Evolutionary conservation across 64 coral and sea anemone genomes (phyloP).

Genomic region (Orbicella faveolata): DNA sequence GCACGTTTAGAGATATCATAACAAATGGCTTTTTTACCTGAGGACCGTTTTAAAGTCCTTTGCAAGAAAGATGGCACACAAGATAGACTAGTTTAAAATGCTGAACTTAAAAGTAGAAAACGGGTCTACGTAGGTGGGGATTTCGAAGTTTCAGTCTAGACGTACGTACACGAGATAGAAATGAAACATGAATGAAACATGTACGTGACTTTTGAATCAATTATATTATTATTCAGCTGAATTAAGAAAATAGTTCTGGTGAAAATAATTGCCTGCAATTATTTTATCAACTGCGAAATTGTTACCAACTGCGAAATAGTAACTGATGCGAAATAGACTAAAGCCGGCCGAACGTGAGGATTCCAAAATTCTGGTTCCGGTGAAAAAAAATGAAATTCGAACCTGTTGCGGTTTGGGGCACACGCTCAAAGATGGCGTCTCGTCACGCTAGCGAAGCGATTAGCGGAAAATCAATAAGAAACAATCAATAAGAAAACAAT

Average conservation of each 20-base stretch:
- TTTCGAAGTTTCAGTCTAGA: no score
- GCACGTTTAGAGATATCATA: not conserved
- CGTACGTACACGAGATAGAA: no score
- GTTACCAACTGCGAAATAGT: not conserved
- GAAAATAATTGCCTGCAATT: not conserved
- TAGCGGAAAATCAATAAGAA: not conserved
- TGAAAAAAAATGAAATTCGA: constrained; percentile 1
- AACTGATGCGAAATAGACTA: not conserved
- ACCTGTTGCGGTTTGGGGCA: not conserved
- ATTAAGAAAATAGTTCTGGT: not conserved
- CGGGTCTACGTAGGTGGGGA: no score
- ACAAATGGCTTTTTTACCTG: not conserved
- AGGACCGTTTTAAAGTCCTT: not conserved
- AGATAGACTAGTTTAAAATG: no score
- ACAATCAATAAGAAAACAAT: not conserved
- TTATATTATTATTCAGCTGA: not conserved
- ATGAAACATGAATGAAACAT: no score
- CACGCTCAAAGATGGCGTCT: not conserved
- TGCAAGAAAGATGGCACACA: no score
- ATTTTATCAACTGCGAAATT: not conserved
- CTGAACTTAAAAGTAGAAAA: no score
- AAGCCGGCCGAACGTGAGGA: not conserved
- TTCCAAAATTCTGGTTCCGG: not conserved
- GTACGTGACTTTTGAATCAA: constrained; percentile 10
- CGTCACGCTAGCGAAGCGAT: not conserved